phyloP scores from a whole-genome alignment of 2,113 vertebrate genomes.

The Ameiurus melas region DNA sequence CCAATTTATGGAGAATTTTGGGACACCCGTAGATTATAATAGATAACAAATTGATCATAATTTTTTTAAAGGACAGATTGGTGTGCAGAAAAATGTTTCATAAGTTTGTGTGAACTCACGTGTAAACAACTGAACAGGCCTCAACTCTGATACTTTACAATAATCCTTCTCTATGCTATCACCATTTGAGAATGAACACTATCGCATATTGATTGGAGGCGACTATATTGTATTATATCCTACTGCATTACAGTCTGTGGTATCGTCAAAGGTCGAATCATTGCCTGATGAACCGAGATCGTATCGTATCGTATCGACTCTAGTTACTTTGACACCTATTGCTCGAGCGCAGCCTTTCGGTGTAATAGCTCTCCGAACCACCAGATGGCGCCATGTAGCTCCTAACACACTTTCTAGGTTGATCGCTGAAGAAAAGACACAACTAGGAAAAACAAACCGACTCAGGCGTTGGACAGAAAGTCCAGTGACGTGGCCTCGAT shows the following conservation, averaged over 20 bases:
- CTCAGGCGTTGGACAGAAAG: neutral
- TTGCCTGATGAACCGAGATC: neutral
- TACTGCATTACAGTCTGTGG: neutral
- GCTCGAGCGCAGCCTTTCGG: neutral
- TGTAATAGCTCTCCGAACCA: constrained; percentile 19
- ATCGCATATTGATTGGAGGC: neutral
- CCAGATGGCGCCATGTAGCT: constrained; percentile 22
- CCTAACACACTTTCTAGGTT: neutral
- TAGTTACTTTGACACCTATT: neutral
- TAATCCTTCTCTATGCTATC: no score
- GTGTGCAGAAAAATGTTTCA: no score
- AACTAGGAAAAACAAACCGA: constrained; percentile 51
- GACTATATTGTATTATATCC: neutral
- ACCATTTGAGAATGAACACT: no score
- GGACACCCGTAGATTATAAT: no score
- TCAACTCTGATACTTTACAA: no score
- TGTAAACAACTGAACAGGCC: no score
- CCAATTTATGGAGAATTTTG: no score
- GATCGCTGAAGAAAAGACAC: constrained; percentile 13
- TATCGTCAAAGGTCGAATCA: neutral
- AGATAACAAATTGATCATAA: no score
- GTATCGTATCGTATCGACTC: neutral
- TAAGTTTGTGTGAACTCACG: no score
- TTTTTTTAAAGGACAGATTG: no score
- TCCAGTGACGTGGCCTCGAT: constrained; percentile 51